Conservation (phyloP, 2,888 invertebrate species). For the Ectemnius cavifrons region DNA sequence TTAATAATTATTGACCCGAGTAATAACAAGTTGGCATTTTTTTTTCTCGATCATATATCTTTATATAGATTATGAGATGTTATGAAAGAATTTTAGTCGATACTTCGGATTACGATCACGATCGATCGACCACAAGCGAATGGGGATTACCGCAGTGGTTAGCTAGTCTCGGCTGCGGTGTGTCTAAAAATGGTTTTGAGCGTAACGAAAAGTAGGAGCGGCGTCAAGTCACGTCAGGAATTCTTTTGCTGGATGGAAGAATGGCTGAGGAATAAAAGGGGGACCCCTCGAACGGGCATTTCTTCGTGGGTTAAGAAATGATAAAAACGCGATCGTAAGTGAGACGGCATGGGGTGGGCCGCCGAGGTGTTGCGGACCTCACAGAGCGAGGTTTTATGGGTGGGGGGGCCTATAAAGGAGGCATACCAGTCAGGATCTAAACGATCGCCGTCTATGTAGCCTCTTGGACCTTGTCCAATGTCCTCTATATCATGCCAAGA, state of each 20-base stretch:
- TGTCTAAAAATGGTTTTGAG: constrained; percentile 12
- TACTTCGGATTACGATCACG: too few species aligned
- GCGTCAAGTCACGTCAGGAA: constrained; percentile 47
- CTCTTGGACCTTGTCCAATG: constrained; percentile 50
- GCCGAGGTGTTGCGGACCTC: constrained; percentile 59
- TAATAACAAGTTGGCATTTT: too few species aligned
- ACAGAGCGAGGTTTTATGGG: constrained; percentile 67
- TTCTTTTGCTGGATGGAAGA: constrained; percentile 37
- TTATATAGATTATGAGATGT: too few species aligned
- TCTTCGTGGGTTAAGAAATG: constrained; percentile 44
- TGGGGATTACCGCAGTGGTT: too few species aligned
- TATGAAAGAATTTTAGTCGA: too few species aligned
- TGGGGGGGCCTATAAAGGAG: constrained; percentile 66
- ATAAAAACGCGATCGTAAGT: constrained; percentile 53
- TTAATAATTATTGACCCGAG: too few species aligned
- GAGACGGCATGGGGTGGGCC: constrained; percentile 38
- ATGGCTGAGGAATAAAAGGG: constrained; percentile 30
- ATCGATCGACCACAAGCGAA: too few species aligned
- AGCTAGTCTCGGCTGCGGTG: too few species aligned
- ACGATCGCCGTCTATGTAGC: constrained; percentile 48
- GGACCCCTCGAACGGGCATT: constrained; percentile 33
- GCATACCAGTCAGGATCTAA: constrained; percentile 54
- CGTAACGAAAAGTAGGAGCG: constrained; percentile 29
- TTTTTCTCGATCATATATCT: too few species aligned
- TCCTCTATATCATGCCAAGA: constrained; percentile 50